A percentile compares a stretch with the other conserved stretches of the same genome.
Conservation (phyloP, 2,888 invertebrate genomes). For the Drosophila peninsularis region DNA sequence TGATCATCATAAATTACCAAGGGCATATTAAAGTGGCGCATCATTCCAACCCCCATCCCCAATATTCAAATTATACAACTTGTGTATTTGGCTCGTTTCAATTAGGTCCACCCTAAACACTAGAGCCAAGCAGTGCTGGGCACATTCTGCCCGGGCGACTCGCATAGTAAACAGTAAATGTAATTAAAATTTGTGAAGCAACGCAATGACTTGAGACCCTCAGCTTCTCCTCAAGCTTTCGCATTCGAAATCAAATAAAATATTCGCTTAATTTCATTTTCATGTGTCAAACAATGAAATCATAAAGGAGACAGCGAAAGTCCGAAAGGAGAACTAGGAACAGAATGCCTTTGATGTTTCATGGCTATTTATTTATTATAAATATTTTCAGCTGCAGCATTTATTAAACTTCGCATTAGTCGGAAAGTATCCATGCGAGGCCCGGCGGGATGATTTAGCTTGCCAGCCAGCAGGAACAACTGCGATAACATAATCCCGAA, state of each 20-base stretch:
- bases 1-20: not conserved
- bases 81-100: not conserved
- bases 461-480: slow-evolving; percentile 29
- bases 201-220: slow-evolving; percentile 16
- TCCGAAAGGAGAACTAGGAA: not conserved
- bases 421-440: slow-evolving; percentile 20
- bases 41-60: not conserved
- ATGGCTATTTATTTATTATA: slow-evolving; percentile 22
- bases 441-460: slow-evolving; percentile 47
- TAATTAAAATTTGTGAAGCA: slow-evolving; percentile 53
- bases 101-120: not conserved
- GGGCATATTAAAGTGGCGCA: not conserved
- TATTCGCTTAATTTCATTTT: slow-evolving; percentile 21
- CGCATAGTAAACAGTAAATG: slow-evolving; percentile 28
- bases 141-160: not conserved
- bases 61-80: not conserved
- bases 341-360: slow-evolving; percentile 32
- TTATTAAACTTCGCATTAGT: slow-evolving; percentile 6
- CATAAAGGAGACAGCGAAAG: not conserved
- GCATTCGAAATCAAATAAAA: slow-evolving; percentile 38
- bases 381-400: slow-evolving; percentile 19
- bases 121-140: not conserved
- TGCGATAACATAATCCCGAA: slow-evolving; percentile 59
- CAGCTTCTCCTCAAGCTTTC: slow-evolving; percentile 19
- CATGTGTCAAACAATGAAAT: slow-evolving; percentile 15